A percentile compares a stretch with the other conserved stretches of the same genome.
These are phyloP conservation scores for Dromas ardeola DNA, from an alignment of 2,113 vertebrate genomes.

Conservation along the genomic window DNA sequence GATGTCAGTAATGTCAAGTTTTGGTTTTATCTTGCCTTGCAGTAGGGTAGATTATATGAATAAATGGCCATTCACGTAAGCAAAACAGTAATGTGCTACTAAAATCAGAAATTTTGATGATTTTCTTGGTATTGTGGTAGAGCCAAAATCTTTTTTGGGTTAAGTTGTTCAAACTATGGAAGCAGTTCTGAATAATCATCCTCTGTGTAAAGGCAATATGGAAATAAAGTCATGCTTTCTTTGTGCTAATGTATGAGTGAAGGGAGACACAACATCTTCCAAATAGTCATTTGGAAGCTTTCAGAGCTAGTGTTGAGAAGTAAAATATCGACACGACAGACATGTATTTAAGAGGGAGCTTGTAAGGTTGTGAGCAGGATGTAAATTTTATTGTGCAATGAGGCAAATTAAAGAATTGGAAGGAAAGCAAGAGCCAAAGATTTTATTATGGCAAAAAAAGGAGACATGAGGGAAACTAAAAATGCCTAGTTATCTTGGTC, in stretches of 20 bases:
- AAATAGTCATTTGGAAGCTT: neutral
- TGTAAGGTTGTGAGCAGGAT: neutral
- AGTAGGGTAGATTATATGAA: neutral
- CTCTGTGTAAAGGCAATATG: conserved; percentile 31
- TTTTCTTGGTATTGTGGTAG: neutral
- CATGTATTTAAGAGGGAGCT: neutral
- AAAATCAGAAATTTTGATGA: neutral
- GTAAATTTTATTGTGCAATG: neutral
- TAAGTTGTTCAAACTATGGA: conserved; percentile 5
- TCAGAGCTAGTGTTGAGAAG: neutral
- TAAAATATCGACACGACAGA: neutral
- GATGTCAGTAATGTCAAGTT: neutral
- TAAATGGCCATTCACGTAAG: neutral
- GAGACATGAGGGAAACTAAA: neutral
- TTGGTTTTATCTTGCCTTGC: neutral
- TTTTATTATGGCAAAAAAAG: conserved; percentile 24
- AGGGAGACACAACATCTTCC: neutral
- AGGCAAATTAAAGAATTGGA: conserved; percentile 45
- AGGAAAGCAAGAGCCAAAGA: neutral
- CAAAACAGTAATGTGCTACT: neutral
- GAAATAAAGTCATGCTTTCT: conserved; percentile 23
- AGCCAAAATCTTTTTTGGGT: conserved; percentile 4
- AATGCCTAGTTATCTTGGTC: neutral
- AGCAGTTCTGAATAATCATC: conserved; percentile 11
- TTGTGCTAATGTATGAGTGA: neutral